Base-by-base conservation (phyloP, 2,797 vertebrate species). In the Picus viridis region DNA sequence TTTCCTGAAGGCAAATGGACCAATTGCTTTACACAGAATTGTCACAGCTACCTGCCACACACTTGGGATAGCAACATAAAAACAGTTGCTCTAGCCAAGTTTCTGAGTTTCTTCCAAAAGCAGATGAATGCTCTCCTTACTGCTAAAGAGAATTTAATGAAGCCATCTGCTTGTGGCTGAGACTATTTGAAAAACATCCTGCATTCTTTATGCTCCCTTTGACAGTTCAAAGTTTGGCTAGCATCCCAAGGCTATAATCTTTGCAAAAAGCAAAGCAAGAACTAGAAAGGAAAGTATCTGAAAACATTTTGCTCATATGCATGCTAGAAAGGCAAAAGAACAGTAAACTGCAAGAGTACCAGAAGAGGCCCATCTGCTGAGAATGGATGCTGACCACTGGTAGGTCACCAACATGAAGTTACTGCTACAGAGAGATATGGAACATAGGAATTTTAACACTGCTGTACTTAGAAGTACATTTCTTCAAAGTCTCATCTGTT, bases 61-160 rank as follows among this genome's bases (percentile, higher is more conserved):
- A 62, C 30, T 54, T 49, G 41, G 8, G 51, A 81, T 9, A 9
- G 29, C 65, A 91, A 14, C 3, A 1, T 19, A 89, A 36, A 75
- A 91, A 39, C 24, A 80, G 36, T 32, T 68, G 41, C 59, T 80
- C 24, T 22, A 39, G 77, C 61, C 63, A 65, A 15, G 63, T 89
- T 83, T 90, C 26, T 81, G 63, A 15, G 63, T 89, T 83, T 90
- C 26, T 81, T 83, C 23, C 57, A 79, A 85, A 94, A 65, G 78
- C 41, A 75, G 62, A 39, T 30, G 86, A 92, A 36, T 78, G 27
- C 32, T 79, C 51, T 86, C 30, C 71, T 86, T 67, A 14, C 23
- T 91, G 24, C 58, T 73, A 86, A 91, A 82, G 57, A 56, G 54
- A 91, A 71, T 80, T 88, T 94, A 94, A 92, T 79, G 64, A 93